Base-by-base conservation (phyloP, 2,888 invertebrate genomes). In the Ophion slaviceki region DNA sequence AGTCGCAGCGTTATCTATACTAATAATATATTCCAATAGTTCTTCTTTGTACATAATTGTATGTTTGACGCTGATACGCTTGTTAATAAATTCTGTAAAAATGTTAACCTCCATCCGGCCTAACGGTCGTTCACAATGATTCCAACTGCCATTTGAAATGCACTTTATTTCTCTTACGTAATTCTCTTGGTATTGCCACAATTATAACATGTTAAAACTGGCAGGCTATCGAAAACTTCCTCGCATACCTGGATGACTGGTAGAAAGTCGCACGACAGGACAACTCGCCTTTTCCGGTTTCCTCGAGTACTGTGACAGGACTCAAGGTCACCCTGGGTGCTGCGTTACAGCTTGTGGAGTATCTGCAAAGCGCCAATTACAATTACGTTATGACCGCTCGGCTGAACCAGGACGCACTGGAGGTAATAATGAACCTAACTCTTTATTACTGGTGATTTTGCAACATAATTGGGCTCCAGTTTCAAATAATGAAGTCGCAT, bases 151-250 rank as follows among this genome's bases (percentile, higher is more conserved):
- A 11, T 53, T 8, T 53, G 53, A 53, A 53, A 53, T 8, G 53
- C 8, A 53, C 53, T 1, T 53, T 53, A 53, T 53, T 3, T 53
- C 3, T 53, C 14, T 8, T 53, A 53, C 53, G 14, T 14, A 53
- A 53, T 53, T 53, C 8, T 53, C 14, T 8, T 53, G 14, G 11
- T 11, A 53, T 53, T 53, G 53, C 14, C 53, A 14, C 53, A 53
- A 53, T 53, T 53, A 3, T 1, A 53, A 53, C 53, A 53, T 53
- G 53, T 53, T 53, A 8, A 53, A 53, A 11, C 53, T 14, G 53
- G 53, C 53, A 53, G 53, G 53, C 53, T 53, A 53, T 53, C 53
- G 53, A 53, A 53, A 53, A 53, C 53, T 53, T 53, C 53, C 53
- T 53, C 53, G 53, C 11, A 1, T 1, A 53, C 53, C 53, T 53